Base-by-base conservation (phyloP, 2,797 vertebrate genomes). In the Amphiprion clarkii region DNA sequence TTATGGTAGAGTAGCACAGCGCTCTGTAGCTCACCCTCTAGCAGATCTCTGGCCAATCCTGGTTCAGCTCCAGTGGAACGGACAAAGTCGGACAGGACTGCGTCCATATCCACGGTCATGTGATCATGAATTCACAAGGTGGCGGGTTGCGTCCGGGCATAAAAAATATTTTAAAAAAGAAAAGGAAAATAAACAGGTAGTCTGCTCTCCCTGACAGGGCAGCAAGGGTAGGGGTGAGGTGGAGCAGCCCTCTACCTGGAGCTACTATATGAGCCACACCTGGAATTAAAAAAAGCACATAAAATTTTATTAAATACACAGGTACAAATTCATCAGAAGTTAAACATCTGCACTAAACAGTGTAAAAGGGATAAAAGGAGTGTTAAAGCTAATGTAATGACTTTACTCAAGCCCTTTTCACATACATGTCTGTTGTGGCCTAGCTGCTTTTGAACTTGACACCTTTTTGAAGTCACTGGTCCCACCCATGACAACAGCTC, bases 1-100 rank as follows among this genome's bases (percentile, higher is more conserved):
- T 8, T 17, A 5, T 4, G 31, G 31, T 31, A 1, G 7, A 14
- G 6, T 23, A 4, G 29, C 25, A 51, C 12, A 11, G 23, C n/a
- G 36, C 58, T 53, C 40, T 31, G 33, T 5, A 4, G 57, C 91
- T 94, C 86, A 99, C 98, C 98, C 94, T 99, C 98, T 0, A 99
- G 95, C 83, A 99, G 95, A 84, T 99, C 98, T 91, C 97, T 95
- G 82, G 97, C 97, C 95, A 99, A 92, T 74, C 98, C 98, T 0
- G 98, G 98, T 94, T 99, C 98, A 67, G 97, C 97, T 94, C 97
- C 98, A 40, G 98, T 99, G 51, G 98, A 98, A 95, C 97, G 97
- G 87, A 99, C 97, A 95, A 99, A 99, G 93, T 98, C 97, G 59
- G 97, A 98, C 85, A 99, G 96, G 94, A 99, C 96, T 88, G 97